Evolutionary conservation across 1,140 invertebrate genomes (phyloP).

Genomic region (Leucophenga varia): DNA sequence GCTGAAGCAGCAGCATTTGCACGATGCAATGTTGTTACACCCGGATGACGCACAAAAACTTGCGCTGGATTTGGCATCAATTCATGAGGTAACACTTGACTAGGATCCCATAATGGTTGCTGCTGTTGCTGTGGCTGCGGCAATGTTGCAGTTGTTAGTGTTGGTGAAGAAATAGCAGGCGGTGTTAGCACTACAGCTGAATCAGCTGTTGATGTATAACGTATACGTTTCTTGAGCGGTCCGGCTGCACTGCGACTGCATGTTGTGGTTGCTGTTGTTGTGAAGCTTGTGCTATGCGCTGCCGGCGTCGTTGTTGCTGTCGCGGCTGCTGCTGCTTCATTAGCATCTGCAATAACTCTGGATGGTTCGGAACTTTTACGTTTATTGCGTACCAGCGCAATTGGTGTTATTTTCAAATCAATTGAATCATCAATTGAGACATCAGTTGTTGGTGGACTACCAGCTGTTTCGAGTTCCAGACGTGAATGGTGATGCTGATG

Average conservation of each 20-base stretch:
- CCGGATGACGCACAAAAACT: slow-evolving; percentile 55
- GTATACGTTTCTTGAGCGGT: slow-evolving; percentile 69
- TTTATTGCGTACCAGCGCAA: slow-evolving; percentile 67
- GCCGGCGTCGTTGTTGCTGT: neutral
- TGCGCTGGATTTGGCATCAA: slow-evolving; percentile 48
- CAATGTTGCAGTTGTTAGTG: slow-evolving; percentile 56
- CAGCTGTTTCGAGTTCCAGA: slow-evolving; percentile 59
- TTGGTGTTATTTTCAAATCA: slow-evolving; percentile 66
- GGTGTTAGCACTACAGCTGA: slow-evolving; percentile 37
- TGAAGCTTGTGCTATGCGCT: too few relatives aligned
- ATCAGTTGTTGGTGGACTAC: slow-evolving; percentile 55
- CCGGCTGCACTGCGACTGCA: slow-evolving; percentile 34
- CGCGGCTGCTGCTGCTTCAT: slow-evolving; percentile 15
- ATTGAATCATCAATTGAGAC: slow-evolving; percentile 74
- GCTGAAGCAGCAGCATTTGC: slow-evolving; percentile 33
- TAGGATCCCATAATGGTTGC: slow-evolving; percentile 56
- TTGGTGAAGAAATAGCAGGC: slow-evolving; percentile 28
- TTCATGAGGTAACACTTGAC: slow-evolving; percentile 37
- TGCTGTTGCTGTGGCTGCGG: slow-evolving; percentile 50
- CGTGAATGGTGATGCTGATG: slow-evolving; percentile 37
- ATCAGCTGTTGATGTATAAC: slow-evolving; percentile 49
- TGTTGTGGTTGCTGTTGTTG: neutral
- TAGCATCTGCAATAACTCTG: slow-evolving; percentile 35
- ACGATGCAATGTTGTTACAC: slow-evolving; percentile 48
- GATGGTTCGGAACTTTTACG: slow-evolving; percentile 73